These are phyloP conservation scores for Tachyglossus aculeatus DNA, from an alignment of 2,797 vertebrate species.

Conservation along the genomic window DNA sequence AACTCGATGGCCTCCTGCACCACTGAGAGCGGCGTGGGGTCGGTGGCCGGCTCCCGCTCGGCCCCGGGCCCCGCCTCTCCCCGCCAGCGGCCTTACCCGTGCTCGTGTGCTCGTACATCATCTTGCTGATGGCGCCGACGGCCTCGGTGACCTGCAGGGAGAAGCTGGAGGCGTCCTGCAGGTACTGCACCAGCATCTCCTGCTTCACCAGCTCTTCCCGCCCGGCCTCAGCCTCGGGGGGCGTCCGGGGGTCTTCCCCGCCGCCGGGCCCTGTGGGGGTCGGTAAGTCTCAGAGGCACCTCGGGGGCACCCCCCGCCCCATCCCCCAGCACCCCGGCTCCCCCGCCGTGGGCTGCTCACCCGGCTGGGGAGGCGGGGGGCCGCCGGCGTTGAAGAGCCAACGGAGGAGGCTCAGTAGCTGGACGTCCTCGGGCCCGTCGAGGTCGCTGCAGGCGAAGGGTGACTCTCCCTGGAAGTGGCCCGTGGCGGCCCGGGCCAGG, in stretches of 20 bases:
- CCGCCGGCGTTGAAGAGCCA: conserved; percentile 86
- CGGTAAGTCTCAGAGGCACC: too few relatives aligned
- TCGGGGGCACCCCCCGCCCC: not conserved
- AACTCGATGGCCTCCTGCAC: conserved; percentile 98
- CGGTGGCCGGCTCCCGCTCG: not conserved
- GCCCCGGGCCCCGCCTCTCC: not conserved
- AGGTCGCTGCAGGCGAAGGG: conserved; percentile 70
- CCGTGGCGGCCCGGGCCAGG: conserved; percentile 78
- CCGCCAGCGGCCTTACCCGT: conserved; percentile 74
- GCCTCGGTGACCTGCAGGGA: conserved; percentile 89
- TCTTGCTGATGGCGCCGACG: conserved; percentile 84
- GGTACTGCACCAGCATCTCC: conserved; percentile 94
- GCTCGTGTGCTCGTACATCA: conserved; percentile 91
- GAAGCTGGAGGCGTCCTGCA: conserved; percentile 90
- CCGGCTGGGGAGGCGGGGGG: not conserved
- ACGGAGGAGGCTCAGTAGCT: conserved; percentile 80
- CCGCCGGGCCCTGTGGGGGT: conserved; percentile 11
- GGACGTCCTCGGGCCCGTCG: conserved; percentile 46
- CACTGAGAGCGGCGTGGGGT: conserved; percentile 73
- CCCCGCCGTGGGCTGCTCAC: not conserved
- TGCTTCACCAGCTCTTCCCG: conserved; percentile 85
- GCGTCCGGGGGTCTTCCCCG: not conserved
- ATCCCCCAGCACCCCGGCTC: not conserved
- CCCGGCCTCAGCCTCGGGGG: not conserved
- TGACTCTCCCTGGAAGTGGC: conserved; percentile 77